phyloP scores from a whole-genome alignment of 1,140 invertebrate genomes.

The Harlomillsia oculata region DNA sequence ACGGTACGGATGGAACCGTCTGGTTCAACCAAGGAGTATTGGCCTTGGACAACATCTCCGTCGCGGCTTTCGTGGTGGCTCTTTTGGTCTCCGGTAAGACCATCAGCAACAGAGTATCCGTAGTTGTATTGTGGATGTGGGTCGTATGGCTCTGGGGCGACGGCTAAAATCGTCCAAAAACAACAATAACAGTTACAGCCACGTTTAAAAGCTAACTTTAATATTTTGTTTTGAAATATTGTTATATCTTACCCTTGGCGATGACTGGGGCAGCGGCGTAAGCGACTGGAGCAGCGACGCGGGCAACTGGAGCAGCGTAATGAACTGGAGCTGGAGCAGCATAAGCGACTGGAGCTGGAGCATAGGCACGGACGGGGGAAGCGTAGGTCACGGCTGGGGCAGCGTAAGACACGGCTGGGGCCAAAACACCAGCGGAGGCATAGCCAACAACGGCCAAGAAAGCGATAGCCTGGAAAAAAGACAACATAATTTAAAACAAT shows the following conservation, averaged over 20 bases:
- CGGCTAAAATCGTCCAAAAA: not conserved
- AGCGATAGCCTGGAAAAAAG: not conserved
- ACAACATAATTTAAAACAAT: too few relatives aligned
- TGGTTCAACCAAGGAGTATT: conserved; percentile 13
- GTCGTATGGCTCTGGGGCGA: conserved; percentile 26
- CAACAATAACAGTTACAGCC: not conserved
- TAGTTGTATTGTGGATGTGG: conserved; percentile 36
- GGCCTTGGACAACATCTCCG: conserved; percentile 56
- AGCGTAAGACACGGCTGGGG: not conserved
- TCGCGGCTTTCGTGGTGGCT: conserved; percentile 54
- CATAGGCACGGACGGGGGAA: conserved; percentile 1
- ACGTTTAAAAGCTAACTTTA: not conserved
- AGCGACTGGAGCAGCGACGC: conserved; percentile 7
- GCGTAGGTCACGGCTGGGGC: conserved; percentile 9
- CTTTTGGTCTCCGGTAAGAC: conserved; percentile 49
- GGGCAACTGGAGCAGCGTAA: not conserved
- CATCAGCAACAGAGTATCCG: conserved; percentile 33
- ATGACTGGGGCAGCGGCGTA: conserved; percentile 12
- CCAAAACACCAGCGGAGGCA: conserved; percentile 1
- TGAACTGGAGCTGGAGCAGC: conserved; percentile 5
- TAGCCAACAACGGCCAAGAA: conserved; percentile 2
- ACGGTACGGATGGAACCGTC: conserved; percentile 40
- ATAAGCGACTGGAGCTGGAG: conserved; percentile 8
- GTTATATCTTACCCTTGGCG: not conserved
- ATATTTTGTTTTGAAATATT: too few relatives aligned